Evolutionary conservation across 2,888 invertebrate genomes (phyloP), one percentile per base, ranked within the genome.

Genomic region (Yponomeuta evonymella): DNA sequence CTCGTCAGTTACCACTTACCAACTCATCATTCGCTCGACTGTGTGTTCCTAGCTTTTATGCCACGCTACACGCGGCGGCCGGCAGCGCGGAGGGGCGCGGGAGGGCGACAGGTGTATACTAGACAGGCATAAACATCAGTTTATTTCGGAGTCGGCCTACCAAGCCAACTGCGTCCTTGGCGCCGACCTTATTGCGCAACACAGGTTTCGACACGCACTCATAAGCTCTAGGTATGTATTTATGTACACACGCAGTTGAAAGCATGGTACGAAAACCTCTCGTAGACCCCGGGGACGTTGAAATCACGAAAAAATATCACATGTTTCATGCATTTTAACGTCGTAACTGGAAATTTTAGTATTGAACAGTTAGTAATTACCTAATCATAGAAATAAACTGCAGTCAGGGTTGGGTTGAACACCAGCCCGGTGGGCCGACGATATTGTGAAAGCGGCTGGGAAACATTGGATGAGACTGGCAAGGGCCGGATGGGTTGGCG

Each of bases 121-220:
- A 90, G 88, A 88, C 87, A 87, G 86, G 86, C 87, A 85, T 85
- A 88, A 89, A 87, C 89, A 88, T 83, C 84, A 82, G 15, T 86
- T 87, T 89, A 89, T 88, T 90, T 72, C 51, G 51, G 51, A 58
- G 51, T 58, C 51, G 71, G 71, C 71, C 91, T 90, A 90, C 88
- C 90, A 90, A 87, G 51, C 89, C 88, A 88, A 88, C 89, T 85
- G 84, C 88, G 91, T 91, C 91, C 91, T 92, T 92, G 90, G 83
- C 84, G 86, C 75, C 89, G 90, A 89, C 91, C 90, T 91, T 92
- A 90, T 90, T 92, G 87, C 90, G 89, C 90, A 90, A 92, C 87
- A 89, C 89, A 88, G 85, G 89, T 90, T 90, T 90, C 79, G 84
- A 86, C 86, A 88, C 83, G 33, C 62, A 58, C 79, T 80, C 81